Conservation (phyloP, 2,113 vertebrate genomes). For the Xiphophorus maculatus region DNA sequence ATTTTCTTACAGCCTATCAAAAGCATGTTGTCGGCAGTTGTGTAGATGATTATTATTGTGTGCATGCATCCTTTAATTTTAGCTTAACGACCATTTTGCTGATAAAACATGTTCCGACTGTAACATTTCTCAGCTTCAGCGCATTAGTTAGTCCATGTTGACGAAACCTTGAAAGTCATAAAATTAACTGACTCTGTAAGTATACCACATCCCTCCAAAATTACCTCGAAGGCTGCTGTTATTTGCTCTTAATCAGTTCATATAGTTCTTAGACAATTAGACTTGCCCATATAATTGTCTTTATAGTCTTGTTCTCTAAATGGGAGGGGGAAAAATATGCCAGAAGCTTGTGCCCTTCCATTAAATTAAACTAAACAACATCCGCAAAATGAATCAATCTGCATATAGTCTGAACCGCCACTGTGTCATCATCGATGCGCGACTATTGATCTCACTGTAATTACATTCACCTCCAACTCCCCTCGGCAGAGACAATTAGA, state of each 20-base stretch:
- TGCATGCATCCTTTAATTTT: not conserved
- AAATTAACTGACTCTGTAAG: conserved; percentile 39
- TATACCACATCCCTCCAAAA: conserved; percentile 18
- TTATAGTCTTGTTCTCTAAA: conserved; percentile 42
- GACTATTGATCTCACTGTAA: conserved; percentile 68
- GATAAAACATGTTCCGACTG: not conserved
- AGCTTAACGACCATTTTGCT: not conserved
- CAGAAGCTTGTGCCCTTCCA: conserved; percentile 25
- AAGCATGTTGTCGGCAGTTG: too few species aligned
- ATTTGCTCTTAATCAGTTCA: conserved; percentile 48
- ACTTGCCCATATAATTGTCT: conserved; percentile 50
- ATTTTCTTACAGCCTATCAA: too few species aligned
- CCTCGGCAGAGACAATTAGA: conserved; percentile 62
- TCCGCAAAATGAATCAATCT: conserved; percentile 64
- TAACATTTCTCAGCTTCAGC: not conserved
- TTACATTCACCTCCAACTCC: conserved; percentile 59
- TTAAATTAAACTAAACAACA: conserved; percentile 65
- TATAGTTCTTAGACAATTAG: conserved; percentile 59
- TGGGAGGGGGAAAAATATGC: conserved; percentile 15
- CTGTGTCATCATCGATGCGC: conserved; percentile 36
- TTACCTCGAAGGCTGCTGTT: conserved; percentile 29
- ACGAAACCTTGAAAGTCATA: conserved; percentile 26
- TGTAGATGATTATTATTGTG: not conserved
- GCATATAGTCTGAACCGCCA: conserved; percentile 66
- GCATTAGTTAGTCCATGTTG: conserved; percentile 17